Evolutionary conservation across 1,140 invertebrate species (phyloP).

Genomic region (Drosophila kepulauana): DNA sequence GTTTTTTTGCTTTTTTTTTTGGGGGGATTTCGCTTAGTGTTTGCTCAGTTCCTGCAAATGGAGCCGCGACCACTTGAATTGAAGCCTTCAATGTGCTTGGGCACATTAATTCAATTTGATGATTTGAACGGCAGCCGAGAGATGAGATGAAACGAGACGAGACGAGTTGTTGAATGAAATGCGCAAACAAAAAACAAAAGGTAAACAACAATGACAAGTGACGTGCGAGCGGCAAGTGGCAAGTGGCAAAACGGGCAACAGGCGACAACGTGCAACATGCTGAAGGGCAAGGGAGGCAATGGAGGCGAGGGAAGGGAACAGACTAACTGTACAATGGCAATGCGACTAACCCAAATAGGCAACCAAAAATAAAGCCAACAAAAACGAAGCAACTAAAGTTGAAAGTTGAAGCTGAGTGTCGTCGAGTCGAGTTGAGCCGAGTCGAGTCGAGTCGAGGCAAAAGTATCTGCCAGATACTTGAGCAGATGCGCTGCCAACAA

Average conservation of each 20-base stretch:
- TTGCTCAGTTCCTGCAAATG: slow-evolving; percentile 70
- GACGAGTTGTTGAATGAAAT: slow-evolving; percentile 39
- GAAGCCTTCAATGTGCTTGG: slow-evolving; percentile 64
- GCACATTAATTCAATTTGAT: slow-evolving; percentile 58
- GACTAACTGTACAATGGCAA: slow-evolving; percentile 63
- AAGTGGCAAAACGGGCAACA: slow-evolving; percentile 15
- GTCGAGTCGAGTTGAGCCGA: slow-evolving; percentile 53
- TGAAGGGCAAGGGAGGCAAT: not conserved
- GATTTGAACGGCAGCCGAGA: slow-evolving; percentile 45
- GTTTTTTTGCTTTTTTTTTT: not conserved
- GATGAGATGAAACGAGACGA: no score
- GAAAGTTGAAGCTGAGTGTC: slow-evolving; percentile 71
- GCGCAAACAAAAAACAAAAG: slow-evolving; percentile 62
- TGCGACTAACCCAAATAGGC: slow-evolving; percentile 63
- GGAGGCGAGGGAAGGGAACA: not conserved
- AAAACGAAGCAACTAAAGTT: slow-evolving; percentile 48
- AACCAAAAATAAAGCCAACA: slow-evolving; percentile 43
- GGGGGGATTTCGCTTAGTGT: slow-evolving; percentile 40
- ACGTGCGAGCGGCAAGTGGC: slow-evolving; percentile 50
- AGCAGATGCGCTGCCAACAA: slow-evolving; percentile 47
- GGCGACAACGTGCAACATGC: slow-evolving; percentile 14
- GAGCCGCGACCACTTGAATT: slow-evolving; percentile 58
- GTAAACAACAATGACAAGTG: slow-evolving; percentile 62
- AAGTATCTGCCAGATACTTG: slow-evolving; percentile 71
- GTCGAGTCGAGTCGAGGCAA: slow-evolving; percentile 55